phyloP scores from a whole-genome alignment of 92 coral and sea anemone species.

The Porites rus region DNA sequence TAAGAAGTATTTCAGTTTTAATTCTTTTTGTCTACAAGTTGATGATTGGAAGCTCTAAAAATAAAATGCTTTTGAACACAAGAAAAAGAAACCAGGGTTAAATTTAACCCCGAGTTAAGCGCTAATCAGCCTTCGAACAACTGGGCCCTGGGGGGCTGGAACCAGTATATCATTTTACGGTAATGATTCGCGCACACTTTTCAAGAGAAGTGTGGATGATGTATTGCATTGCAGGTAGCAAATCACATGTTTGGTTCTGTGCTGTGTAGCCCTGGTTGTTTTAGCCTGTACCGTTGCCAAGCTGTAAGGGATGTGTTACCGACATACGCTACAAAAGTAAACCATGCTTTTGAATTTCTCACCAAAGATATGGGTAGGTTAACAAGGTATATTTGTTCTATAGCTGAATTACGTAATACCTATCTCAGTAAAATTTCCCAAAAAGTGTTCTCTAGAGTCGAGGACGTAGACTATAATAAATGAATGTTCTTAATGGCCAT shows the following conservation, averaged over 20 bases:
- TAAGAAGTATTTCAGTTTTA: no score
- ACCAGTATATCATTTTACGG: no score
- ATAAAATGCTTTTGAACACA: no score
- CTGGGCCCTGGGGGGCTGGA: no score
- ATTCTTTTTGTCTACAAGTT: no score
- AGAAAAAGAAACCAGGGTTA: no score
- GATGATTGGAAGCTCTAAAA: no score
- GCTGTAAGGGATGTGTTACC: slow-evolving; percentile 79
- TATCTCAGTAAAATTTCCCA: no score
- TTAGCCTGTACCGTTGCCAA: slow-evolving; percentile 83
- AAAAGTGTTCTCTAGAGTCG: background rate
- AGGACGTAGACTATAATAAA: no score
- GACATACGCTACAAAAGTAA: slow-evolving; percentile 72
- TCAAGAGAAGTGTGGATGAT: background rate
- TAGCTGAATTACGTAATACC: background rate
- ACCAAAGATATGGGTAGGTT: slow-evolving; percentile 77
- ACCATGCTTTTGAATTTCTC: slow-evolving; percentile 74
- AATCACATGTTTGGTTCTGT: slow-evolving; percentile 91
- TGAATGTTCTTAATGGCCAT: no score
- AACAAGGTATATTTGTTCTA: background rate
- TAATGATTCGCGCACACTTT: background rate
- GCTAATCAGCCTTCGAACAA: no score
- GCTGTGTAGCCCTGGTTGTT: slow-evolving; percentile 87
- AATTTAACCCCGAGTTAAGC: no score
- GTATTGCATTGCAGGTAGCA: slow-evolving; percentile 64